These are phyloP conservation scores for Glossosoma conforme DNA, from an alignment of 1,140 invertebrate genomes.

Conservation along the genomic window DNA sequence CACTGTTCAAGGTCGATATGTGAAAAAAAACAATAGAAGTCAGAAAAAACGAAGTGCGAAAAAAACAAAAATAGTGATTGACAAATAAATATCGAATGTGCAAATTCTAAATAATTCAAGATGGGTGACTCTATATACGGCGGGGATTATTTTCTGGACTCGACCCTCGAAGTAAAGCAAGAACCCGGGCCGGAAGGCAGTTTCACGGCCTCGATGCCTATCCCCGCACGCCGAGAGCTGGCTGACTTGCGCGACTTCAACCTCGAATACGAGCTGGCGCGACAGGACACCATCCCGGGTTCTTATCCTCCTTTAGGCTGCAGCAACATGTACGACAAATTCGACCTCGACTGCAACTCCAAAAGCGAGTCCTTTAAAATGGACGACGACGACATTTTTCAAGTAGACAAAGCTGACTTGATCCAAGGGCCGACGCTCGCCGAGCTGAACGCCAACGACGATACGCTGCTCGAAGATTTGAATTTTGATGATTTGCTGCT, in stretches of 20 bases:
- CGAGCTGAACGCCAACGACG: conserved; percentile 81
- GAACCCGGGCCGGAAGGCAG: conserved; percentile 42
- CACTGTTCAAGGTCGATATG: conserved; percentile 16
- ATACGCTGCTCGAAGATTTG: conserved; percentile 72
- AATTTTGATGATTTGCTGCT: conserved; percentile 80
- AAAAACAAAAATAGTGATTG: too few species aligned
- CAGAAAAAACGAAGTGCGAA: too few species aligned
- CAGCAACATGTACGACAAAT: conserved; percentile 43
- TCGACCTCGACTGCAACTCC: conserved; percentile 43
- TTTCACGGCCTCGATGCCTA: conserved; percentile 56
- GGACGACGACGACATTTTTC: conserved; percentile 86
- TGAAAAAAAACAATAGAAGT: too few species aligned
- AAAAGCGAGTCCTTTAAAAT: conserved; percentile 66
- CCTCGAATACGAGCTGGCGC: conserved; percentile 49
- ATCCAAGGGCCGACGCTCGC: conserved; percentile 79
- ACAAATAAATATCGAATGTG: neutral
- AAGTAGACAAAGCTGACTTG: conserved; percentile 82
- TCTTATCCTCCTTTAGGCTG: conserved; percentile 46
- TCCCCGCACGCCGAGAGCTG: conserved; percentile 48
- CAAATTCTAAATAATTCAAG: conserved; percentile 12
- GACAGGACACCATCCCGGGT: conserved; percentile 42
- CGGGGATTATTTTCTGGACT: conserved; percentile 52
- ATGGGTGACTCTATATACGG: conserved; percentile 56
- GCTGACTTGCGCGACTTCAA: conserved; percentile 45
- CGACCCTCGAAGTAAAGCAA: conserved; percentile 50